A percentile compares a stretch with the other conserved stretches of the same genome.
phyloP scores from a whole-genome alignment of 2,888 invertebrate species.

The Scaptomyza flava region DNA sequence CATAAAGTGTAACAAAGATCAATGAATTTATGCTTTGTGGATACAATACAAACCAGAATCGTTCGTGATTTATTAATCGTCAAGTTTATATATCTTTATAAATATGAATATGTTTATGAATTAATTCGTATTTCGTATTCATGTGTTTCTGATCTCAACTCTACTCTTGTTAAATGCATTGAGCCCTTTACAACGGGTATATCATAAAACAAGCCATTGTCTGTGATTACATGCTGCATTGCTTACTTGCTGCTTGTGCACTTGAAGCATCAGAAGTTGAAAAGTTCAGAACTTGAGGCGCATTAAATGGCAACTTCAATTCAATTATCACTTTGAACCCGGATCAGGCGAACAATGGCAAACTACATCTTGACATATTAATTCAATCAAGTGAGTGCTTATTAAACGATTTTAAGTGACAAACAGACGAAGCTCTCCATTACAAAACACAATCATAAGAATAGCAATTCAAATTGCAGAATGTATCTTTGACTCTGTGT shows the following conservation, averaged over 20 bases:
- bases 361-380: constrained; percentile 60
- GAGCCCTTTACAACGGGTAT: background rate
- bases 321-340: constrained; percentile 59
- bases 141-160: too few species aligned
- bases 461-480: constrained; percentile 33
- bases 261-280: constrained; percentile 59
- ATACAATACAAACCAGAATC: background rate
- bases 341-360: constrained; percentile 35
- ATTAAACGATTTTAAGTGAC: constrained; percentile 71
- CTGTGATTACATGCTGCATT: constrained; percentile 20
- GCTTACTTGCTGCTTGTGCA: constrained; percentile 3
- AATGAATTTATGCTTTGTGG: background rate
- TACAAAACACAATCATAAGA: constrained; percentile 28
- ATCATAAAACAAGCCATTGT: background rate
- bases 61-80: background rate
- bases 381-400: constrained; percentile 74
- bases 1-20: constrained; percentile 46
- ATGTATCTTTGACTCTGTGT: constrained; percentile 9
- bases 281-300: constrained; percentile 65
- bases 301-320: constrained; percentile 63
- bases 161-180: background rate
- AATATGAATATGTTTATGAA: background rate
- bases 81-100: too few species aligned
- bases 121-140: background rate
- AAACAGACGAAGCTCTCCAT: constrained; percentile 52